These are phyloP conservation scores for Pissodes strobi DNA, from an alignment of 1,140 invertebrate species.

Conservation along the genomic window DNA sequence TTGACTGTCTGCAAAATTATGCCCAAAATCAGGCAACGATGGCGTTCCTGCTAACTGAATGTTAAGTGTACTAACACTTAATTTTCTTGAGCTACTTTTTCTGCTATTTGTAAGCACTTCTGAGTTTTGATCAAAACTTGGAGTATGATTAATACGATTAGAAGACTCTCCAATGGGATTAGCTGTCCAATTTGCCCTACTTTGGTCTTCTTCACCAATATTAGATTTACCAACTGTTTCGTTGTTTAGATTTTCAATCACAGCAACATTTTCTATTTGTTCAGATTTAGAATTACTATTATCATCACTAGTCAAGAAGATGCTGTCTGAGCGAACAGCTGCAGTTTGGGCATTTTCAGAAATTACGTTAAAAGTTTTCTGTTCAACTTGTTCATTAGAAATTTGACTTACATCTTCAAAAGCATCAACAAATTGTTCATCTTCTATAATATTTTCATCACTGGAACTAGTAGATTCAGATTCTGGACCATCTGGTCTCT, in stretches of 20 bases:
- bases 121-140: no score
- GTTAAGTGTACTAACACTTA: constrained; percentile 27
- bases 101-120: background rate
- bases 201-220: no score
- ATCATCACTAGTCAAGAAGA: background rate
- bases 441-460: constrained; percentile 38
- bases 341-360: background rate
- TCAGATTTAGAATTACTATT: background rate
- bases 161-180: no score
- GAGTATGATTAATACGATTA: no score
- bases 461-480: constrained; percentile 28
- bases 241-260: no score
- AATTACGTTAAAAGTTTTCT: constrained; percentile 18
- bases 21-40: no score
- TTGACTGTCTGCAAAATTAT: no score
- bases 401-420: constrained; percentile 48
- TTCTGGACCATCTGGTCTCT: constrained; percentile 19
- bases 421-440: constrained; percentile 52
- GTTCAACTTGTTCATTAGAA: background rate
- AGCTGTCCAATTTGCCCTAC: no score
- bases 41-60: constrained; percentile 7
- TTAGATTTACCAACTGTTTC: background rate
- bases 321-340: background rate
- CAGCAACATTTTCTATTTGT: background rate
- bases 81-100: constrained; percentile 11